Conservation (phyloP, 2,888 invertebrate genomes). For the Ischnura elegans region DNA sequence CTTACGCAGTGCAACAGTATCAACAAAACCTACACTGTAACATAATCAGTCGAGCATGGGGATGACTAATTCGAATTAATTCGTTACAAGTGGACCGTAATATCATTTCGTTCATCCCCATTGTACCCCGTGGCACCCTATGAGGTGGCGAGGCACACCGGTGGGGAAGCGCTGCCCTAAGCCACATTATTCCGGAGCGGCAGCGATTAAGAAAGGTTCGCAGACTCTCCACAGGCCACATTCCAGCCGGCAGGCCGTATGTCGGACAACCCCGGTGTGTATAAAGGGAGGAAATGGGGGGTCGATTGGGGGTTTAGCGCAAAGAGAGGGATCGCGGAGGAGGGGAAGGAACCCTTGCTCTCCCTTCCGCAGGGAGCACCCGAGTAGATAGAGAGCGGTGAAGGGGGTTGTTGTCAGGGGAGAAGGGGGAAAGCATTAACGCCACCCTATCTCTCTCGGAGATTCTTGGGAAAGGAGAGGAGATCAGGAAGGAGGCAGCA, state of each 20-base stretch:
- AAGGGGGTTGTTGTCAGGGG: background rate
- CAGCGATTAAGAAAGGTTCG: background rate
- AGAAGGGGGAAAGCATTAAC: background rate
- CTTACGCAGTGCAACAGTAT: no score
- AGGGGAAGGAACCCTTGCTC: background rate
- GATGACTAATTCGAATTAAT: no score
- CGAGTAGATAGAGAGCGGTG: background rate
- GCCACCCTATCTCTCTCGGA: conserved; percentile 6
- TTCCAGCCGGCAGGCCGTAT: background rate
- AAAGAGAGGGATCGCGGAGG: background rate
- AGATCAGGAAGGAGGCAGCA: background rate
- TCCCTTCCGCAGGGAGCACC: no score
- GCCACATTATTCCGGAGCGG: no score
- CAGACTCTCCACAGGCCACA: background rate
- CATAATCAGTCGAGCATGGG: no score
- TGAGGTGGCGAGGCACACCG: no score
- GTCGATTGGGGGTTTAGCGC: conserved; percentile 7
- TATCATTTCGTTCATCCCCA: no score
- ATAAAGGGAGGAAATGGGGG: background rate
- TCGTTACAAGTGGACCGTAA: no score
- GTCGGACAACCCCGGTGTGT: background rate
- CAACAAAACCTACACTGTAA: no score
- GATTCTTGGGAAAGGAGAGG: background rate
- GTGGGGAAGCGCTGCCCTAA: no score
- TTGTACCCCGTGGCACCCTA: no score